These are phyloP conservation scores for Ectropis crepuscularia DNA, from an alignment of 2,888 invertebrate genomes.

Conservation along the genomic window DNA sequence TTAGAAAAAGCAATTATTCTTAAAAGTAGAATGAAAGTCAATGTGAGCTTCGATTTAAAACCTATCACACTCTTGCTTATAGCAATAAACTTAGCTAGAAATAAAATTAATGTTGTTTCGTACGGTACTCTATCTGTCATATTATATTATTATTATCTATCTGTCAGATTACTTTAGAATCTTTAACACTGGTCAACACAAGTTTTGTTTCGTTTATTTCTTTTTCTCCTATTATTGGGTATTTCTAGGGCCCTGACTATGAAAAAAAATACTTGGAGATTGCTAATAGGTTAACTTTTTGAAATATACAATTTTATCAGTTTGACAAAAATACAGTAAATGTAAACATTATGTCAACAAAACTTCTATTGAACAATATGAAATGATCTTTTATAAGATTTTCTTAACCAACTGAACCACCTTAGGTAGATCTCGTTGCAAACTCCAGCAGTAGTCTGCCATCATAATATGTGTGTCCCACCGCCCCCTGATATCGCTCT, in stretches of 20 bases:
- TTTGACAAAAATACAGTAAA: background rate
- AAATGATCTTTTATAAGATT: background rate
- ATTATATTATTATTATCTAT: too few species aligned
- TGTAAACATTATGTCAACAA: background rate
- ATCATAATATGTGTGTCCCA: slow-evolving; percentile 1
- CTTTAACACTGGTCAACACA: too few species aligned
- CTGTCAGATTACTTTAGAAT: too few species aligned
- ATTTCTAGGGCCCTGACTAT: background rate
- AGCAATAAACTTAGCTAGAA: too few species aligned
- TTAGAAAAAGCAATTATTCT: too few species aligned
- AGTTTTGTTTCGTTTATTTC: too few species aligned
- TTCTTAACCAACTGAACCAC: background rate
- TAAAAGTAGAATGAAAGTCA: too few species aligned
- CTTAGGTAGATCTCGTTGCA: background rate
- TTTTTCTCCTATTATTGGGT: too few species aligned
- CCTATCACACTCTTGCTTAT: too few species aligned
- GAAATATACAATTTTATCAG: background rate
- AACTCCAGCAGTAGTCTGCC: slow-evolving; percentile 2
- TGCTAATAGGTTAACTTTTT: background rate
- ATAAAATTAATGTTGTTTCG: too few species aligned
- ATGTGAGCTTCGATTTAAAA: too few species aligned
- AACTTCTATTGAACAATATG: background rate
- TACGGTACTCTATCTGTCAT: too few species aligned
- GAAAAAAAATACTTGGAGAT: slow-evolving; percentile 1
- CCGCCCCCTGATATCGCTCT: background rate